These are phyloP conservation scores for Tetrao urogallus DNA, from an alignment of 2,113 vertebrate genomes.

Conservation along the genomic window DNA sequence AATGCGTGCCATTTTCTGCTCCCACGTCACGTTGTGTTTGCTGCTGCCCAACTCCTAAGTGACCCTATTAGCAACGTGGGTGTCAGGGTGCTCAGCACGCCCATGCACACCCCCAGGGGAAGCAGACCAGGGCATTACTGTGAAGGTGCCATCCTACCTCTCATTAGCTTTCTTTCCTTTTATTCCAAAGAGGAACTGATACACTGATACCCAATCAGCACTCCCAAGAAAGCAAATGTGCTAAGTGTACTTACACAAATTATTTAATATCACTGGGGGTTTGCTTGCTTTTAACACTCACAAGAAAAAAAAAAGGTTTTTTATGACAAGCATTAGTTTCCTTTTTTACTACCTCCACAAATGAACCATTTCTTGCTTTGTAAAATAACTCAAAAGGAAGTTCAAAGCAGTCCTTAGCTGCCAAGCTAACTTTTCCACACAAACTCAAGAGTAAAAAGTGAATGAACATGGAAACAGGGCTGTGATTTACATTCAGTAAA, in stretches of 20 bases:
- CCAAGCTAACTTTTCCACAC: conserved; percentile 54
- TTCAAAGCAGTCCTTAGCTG: conserved; percentile 41
- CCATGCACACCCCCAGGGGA: conserved; percentile 53
- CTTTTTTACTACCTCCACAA: conserved; percentile 42
- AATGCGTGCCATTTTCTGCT: conserved; percentile 59
- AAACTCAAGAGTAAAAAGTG: conserved; percentile 6
- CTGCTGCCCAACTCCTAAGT: conserved; percentile 49
- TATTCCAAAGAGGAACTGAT: background rate
- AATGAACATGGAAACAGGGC: background rate
- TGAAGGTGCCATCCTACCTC: conserved; percentile 14
- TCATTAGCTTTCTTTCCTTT: background rate
- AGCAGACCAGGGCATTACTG: conserved; percentile 42
- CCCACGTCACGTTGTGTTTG: conserved; percentile 47
- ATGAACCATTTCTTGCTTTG: conserved; percentile 21
- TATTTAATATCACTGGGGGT: conserved; percentile 70
- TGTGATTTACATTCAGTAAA: conserved; percentile 19
- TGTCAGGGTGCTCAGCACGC: conserved; percentile 47
- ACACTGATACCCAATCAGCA: conserved; percentile 16
- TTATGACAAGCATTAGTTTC: conserved; percentile 56
- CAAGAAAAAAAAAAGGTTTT: background rate
- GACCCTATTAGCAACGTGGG: conserved; percentile 47
- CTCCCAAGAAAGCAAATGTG: conserved; percentile 48
- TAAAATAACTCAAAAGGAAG: conserved; percentile 58
- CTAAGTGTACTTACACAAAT: conserved; percentile 72
- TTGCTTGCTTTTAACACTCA: conserved; percentile 73